Evolutionary conservation across 2,113 vertebrate species (phyloP).

Genomic region (Phylloscopus trochilus): DNA sequence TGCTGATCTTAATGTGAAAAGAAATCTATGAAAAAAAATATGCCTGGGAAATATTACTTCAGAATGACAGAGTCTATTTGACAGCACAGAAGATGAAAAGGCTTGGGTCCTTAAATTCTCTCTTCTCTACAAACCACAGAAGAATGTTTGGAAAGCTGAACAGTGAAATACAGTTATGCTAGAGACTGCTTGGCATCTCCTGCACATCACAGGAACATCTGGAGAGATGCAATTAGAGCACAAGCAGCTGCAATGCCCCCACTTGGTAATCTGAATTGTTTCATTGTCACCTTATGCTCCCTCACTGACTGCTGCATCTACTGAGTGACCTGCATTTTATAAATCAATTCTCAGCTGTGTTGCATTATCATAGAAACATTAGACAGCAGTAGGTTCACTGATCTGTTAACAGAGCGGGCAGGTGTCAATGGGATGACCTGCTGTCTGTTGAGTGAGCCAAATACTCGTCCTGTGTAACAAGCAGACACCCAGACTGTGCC

Average conservation of each 20-base stretch:
- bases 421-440: neutral
- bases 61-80: constrained; percentile 36
- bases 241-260: neutral
- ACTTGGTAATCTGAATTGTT: neutral
- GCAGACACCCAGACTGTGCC: neutral
- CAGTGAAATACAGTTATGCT: neutral
- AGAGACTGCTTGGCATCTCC: neutral
- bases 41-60: constrained; percentile 41
- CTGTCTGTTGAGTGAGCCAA: neutral
- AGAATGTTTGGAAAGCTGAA: neutral
- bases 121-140: neutral
- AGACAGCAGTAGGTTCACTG: neutral
- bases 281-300: neutral
- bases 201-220: neutral
- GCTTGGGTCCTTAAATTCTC: constrained; percentile 1
- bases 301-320: neutral
- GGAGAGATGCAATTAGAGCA: neutral
- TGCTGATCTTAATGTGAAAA: constrained; percentile 50
- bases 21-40: constrained; percentile 6
- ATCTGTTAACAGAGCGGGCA: neutral
- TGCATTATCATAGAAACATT: neutral
- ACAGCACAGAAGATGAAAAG: constrained; percentile 27
- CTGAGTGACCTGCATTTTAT: neutral
- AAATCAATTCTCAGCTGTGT: neutral
- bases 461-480: neutral